Conservation (phyloP, 2,888 invertebrate species). For the Andrena marginata region DNA sequence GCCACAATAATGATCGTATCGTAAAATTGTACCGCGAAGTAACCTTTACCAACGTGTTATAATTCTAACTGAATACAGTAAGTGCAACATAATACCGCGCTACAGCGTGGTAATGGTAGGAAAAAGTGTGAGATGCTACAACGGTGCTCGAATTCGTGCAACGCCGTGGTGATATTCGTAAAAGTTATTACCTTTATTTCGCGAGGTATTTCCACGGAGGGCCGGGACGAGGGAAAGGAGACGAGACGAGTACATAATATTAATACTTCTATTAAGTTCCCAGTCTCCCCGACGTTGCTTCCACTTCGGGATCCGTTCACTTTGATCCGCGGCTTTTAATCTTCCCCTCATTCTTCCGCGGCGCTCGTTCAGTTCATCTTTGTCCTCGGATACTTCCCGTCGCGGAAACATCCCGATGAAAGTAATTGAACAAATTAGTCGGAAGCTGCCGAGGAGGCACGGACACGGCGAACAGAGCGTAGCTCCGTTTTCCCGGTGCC, state of each 20-base stretch:
- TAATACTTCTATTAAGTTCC: constrained; percentile 37
- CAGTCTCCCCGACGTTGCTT: constrained; percentile 9
- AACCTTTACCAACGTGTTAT: neutral
- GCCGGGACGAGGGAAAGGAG: neutral
- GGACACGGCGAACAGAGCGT: constrained; percentile 9
- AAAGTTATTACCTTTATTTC: constrained; percentile 4
- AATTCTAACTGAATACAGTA: neutral
- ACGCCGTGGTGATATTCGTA: neutral
- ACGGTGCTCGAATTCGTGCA: neutral
- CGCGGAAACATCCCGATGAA: constrained; percentile 40
- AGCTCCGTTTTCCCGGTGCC: constrained; percentile 32
- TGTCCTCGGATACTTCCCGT: neutral
- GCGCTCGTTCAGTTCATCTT: constrained; percentile 24
- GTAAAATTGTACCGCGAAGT: neutral
- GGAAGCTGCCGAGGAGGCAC: neutral
- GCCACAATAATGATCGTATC: neutral
- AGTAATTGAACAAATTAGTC: constrained; percentile 63
- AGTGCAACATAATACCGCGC: neutral
- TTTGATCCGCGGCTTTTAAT: constrained; percentile 21
- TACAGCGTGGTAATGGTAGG: neutral
- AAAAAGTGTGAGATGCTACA: neutral
- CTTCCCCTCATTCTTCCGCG: constrained; percentile 10
- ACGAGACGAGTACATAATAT: constrained; percentile 4
- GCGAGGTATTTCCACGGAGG: neutral
- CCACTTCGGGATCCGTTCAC: constrained; percentile 1